Base-by-base conservation (phyloP, 2,797 vertebrate species). In the Salmo trutta region DNA sequence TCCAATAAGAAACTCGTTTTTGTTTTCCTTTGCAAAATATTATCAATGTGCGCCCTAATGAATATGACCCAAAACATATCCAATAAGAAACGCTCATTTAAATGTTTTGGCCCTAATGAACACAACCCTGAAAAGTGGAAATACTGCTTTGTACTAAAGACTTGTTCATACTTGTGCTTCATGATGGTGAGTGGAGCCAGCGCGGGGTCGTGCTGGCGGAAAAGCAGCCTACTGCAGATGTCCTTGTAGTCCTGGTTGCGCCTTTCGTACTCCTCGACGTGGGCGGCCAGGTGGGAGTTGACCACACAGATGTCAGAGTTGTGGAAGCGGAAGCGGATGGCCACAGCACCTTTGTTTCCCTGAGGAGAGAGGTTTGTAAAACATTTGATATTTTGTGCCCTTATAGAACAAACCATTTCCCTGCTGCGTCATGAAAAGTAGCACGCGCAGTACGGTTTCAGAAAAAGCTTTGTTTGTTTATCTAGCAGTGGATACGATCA, bases 281-380 rank as follows among this genome's bases (percentile, higher is more conserved):
- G 98, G 66, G 98, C 98, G 5, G 98, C 98, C 1, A 99, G 88
- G 89, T 99, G 98, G 66, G 96, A 96, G 82, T 98, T 99, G 82
- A 99, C 97, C 47, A 99, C n/a, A 17, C 98, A 99, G 86, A 99
- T 78, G 10, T 96, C 95, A 0, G 97, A 98, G 90, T 96, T 97
- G 81, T 99, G 97, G 86, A 99, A 96, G 52, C 91, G 94, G 91
- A 99, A 99, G 74, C 97, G 95, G 87, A 99, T 85, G 0, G 96
- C 95, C 79, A 99, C 98, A 0, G 96, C 98, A 0, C 98, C 98
- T 88, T 99, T 99, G 93, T 99, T 99, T 78, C 98, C 98, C 98
- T 99, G 87, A 0, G 65, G 83, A 71, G 36, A 52, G 52, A 31
- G 29, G 67, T 21, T 47, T 64, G n/a, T 10, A 64, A 19, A 16